Evolutionary conservation across 2,113 vertebrate genomes (phyloP), one percentile per base, ranked within the genome.

Genomic region (Daphoenositta chrysoptera): DNA sequence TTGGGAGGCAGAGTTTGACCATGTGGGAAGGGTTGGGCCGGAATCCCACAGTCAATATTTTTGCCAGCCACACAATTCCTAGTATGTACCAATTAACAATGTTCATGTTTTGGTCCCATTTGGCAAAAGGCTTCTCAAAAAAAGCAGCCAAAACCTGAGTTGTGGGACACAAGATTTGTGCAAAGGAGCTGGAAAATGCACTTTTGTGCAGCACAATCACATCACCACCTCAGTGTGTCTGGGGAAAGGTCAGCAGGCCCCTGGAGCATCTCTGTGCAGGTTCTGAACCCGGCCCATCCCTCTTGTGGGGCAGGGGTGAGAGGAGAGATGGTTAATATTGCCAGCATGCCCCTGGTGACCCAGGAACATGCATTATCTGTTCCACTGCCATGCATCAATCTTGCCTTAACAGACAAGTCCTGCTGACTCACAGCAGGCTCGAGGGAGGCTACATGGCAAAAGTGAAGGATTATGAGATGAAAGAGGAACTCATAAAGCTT

Each of bases 71-170:
- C 26, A 19, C 1, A 13, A 58, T 57, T 27, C 28, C 18, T 42
- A 27, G 28, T 6, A 19, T 0, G 1, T 8, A 13, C 30, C 42
- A 22, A 15, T 5, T 11, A 53, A 42, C 11, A 31, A 1, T 0
- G 18, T 58, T 11, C 21, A 2, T 17, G 10, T 10, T 69, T 66
- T 47, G 16, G 20, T 60, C 24, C 50, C 3, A 1, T 72, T 51
- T 57, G 57, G 58, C 48, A 48, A 33, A 53, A 27, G 54, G 14
- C 8, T 24, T 45, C 45, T 28, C 42, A 58, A n/a, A n/a, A n/a
- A n/a, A n/a, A 31, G 50, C 35, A 77, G 79, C 17, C 2, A 2
- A 35, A 86, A 71, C 30, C 21, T 10, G 0, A 0, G 2, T 0
- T 23, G 37, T 19, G 39, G 33, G 54, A 57, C 3, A 4, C 18